Evolutionary conservation across 2,113 vertebrate species (phyloP), one percentile per base, ranked within the genome.

Genomic region (Todiramphus saurophagus): DNA sequence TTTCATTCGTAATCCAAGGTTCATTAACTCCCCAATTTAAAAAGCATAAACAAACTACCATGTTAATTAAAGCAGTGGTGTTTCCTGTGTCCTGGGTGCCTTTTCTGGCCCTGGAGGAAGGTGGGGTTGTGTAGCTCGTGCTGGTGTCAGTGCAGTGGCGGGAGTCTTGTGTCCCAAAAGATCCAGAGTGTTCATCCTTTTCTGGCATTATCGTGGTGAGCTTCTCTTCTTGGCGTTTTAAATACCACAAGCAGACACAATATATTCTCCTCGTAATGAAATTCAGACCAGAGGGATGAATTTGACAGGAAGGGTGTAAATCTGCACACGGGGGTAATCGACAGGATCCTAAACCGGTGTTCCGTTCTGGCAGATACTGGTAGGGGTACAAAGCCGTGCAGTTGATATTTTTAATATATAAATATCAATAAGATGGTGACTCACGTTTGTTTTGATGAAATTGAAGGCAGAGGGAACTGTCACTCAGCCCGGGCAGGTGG

Each of bases 111-210:
- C 41, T 30, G 35, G 41, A 64, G 50, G 21, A 55, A 48, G 64
- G 9, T 28, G 20, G 3, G 41, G 30, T 24, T 3, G 0, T n/a
- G 5, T 4, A 4, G 41, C 30, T 58, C 5, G 17, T 33, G 80
- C 66, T 56, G 59, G 25, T 53, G 46, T 16, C 48, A 19, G 5
- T 3, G 27, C 33, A 31, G 33, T 7, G 15, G 21, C 10, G 18
- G 28, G 19, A 39, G 5, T 15, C 55, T 23, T 11, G 7, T 33
- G 74, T 33, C 56, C 48, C 0, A 2, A 19, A 58, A 74, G 30
- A 33, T 35, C 30, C 35, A 31, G 50, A 31, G 14, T 14, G 6
- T 33, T 75, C 31, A 33, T 44, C 1, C 10, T 39, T 37, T 31
- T 51, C 43, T 51, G 33, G 33, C 35, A 5, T 21, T 44, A 7